Evolutionary conservation across 2,797 vertebrate genomes (phyloP), one percentile per base, ranked within the genome.

Genomic region (Pangasius larnaudii): DNA sequence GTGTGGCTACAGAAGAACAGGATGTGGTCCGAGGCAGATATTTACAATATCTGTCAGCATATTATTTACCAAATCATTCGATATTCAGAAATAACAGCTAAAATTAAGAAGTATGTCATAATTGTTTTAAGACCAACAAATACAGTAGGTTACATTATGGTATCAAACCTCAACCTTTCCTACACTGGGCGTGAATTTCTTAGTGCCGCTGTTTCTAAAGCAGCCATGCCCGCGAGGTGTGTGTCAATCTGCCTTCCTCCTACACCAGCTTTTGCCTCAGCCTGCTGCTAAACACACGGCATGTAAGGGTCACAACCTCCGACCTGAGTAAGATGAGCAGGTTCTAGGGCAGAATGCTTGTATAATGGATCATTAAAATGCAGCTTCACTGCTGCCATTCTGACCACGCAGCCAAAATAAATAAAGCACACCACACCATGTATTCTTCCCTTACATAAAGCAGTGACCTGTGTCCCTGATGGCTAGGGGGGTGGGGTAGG

Each of bases 311-410:
- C 72, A 72, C 30, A 33, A 90, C 88, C 90, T 85, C 85, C 87
- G 89, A 90, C 89, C 90, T 56, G 27, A 80, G 88, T 82, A 88
- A 91, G 77, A 85, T 85, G 75, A 90, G 86, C 77, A 80, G n/a
- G 77, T 85, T 89, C 61, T 83, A 16, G 84, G 74, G 86, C 59
- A 85, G 83, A 89, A 88, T 77, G 86, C 78, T 86, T 84, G 86
- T 88, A 89, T 87, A 91, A 87, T 80, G 87, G 86, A 69, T 89
- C 89, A 90, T 91, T 91, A 92, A 89, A 92, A 92, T 90, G 91
- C 88, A 91, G 84, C 85, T 88, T 83, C 90, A 90, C 88, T 86
- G 77, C 86, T 67, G 16, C 85, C 77, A 89, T 91, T 89, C 88
- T 78, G 87, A 78, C 83, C n/a, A 56, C 88, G 81, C 53, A 90